Conservation (phyloP, 1,140 invertebrate genomes). For the Drosophila rhopaloa region DNA sequence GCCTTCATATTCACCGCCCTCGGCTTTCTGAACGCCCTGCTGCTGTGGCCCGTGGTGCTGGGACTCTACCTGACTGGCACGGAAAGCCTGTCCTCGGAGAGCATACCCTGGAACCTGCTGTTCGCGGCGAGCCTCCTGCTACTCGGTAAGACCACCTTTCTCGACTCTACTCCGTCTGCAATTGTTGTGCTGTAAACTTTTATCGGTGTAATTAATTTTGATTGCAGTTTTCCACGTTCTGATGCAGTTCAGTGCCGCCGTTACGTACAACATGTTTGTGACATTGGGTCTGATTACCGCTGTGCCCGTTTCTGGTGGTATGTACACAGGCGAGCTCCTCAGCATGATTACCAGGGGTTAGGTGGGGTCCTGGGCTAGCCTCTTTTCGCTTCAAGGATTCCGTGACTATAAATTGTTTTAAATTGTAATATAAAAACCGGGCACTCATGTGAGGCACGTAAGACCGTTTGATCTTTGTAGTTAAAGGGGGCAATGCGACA, state of each 20-base stretch:
- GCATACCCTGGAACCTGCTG: slow-evolving; percentile 92
- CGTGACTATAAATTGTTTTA: slow-evolving; percentile 61
- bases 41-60: slow-evolving; percentile 94
- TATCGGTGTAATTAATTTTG: slow-evolving; percentile 72
- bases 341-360: slow-evolving; percentile 2
- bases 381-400: slow-evolving; percentile 32
- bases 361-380: not conserved
- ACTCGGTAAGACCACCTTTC: slow-evolving; percentile 86
- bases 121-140: slow-evolving; percentile 91
- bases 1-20: slow-evolving; percentile 94
- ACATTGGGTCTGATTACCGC: slow-evolving; percentile 95
- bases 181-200: slow-evolving; percentile 51
- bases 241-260: slow-evolving; percentile 94
- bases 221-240: slow-evolving; percentile 94
- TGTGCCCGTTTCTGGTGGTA: slow-evolving; percentile 96
- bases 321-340: slow-evolving; percentile 57
- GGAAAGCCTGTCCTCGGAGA: slow-evolving; percentile 91
- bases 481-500: slow-evolving; percentile 8
- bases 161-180: not conserved
- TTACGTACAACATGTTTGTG: slow-evolving; percentile 97
- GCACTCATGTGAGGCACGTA: slow-evolving; percentile 32
- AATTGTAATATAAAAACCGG: slow-evolving; percentile 52
- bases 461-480: slow-evolving; percentile 12
- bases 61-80: slow-evolving; percentile 93
- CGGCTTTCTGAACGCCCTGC: slow-evolving; percentile 91